phyloP scores from a whole-genome alignment of 2,797 vertebrate species.

The Crenuchus spilurus region DNA sequence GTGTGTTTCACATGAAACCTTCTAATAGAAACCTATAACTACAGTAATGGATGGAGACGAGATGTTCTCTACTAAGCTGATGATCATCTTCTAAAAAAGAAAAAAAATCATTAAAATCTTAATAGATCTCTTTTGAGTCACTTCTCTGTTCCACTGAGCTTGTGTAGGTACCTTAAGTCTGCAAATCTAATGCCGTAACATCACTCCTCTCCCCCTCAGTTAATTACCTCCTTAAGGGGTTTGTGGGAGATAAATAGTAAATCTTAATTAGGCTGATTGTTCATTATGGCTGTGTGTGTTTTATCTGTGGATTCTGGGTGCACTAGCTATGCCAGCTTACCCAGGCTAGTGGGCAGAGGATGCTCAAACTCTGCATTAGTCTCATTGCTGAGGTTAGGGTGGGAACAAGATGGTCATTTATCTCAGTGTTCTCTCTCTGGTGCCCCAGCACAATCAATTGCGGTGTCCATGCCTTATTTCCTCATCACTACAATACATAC shows the following conservation, averaged over 20 bases:
- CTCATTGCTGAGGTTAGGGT: constrained; percentile 45
- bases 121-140: constrained; percentile 26
- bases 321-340: constrained; percentile 31
- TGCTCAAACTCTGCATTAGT: constrained; percentile 54
- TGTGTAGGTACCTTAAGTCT: constrained; percentile 40
- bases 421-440: constrained; percentile 41
- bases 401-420: constrained; percentile 47
- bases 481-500: constrained; percentile 44
- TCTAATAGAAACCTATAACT: not conserved
- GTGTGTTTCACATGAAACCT: not conserved
- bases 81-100: constrained; percentile 9
- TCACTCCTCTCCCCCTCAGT: constrained; percentile 28
- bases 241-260: constrained; percentile 50
- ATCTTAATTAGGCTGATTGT: constrained; percentile 53
- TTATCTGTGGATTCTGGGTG: constrained; percentile 36
- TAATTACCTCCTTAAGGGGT: constrained; percentile 56
- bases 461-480: constrained; percentile 49
- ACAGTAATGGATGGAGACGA: constrained; percentile 14
- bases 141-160: constrained; percentile 19
- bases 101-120: constrained; percentile 14
- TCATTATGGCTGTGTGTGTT: constrained; percentile 48
- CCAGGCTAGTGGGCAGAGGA: constrained; percentile 30
- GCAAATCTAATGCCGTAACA: constrained; percentile 24
- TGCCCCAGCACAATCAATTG: constrained; percentile 34
- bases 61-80: constrained; percentile 32